Conservation (phyloP, 2,113 vertebrate species). For the Tursiops truncatus region DNA sequence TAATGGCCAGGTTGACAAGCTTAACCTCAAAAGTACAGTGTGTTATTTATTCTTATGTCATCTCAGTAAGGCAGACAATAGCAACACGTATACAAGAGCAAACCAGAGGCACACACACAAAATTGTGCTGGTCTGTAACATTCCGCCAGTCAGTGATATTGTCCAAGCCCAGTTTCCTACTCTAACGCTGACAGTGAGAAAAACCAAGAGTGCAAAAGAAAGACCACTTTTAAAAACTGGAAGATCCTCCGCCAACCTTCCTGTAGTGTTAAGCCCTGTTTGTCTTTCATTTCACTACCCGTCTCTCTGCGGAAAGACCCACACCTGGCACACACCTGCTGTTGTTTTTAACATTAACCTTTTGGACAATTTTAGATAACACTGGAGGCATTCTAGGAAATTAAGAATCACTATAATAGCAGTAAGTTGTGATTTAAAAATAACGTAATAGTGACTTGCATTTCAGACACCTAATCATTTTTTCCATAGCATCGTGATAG, state of each 20-base stretch:
- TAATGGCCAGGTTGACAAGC: neutral
- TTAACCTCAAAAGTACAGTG: neutral
- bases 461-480: neutral
- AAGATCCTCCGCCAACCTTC: neutral
- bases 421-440: neutral
- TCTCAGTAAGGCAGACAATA: neutral
- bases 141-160: neutral
- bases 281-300: neutral
- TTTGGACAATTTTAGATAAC: neutral
- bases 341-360: neutral
- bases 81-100: neutral
- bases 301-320: neutral
- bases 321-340: neutral
- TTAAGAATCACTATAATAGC: neutral
- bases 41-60: neutral
- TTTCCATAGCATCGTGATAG: neutral
- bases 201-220: neutral
- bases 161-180: neutral
- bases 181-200: neutral
- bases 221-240: neutral
- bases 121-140: neutral
- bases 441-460: neutral
- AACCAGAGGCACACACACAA: neutral
- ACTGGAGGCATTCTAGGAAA: neutral
- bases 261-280: neutral